Conservation (phyloP, 2,113 vertebrate genomes). For the Ranitomeya variabilis region DNA sequence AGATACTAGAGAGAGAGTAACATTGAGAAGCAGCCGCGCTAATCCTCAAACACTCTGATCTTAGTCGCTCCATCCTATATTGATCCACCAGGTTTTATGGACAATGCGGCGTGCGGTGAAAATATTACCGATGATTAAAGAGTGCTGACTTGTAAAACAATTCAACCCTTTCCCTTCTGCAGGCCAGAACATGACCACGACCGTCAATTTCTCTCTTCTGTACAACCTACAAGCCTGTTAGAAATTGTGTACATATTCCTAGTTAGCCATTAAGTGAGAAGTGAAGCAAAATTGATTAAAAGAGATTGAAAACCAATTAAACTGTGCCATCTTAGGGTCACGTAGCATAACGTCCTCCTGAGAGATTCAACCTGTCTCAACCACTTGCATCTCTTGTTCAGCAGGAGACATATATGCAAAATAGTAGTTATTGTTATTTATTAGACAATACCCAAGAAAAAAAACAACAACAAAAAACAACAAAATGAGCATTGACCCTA, state of each 20-base stretch:
- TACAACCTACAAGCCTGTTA: background rate
- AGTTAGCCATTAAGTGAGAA: slow-evolving; percentile 16
- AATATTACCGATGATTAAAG: slow-evolving; percentile 58
- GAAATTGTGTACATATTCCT: slow-evolving; percentile 1
- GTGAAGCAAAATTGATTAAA: slow-evolving; percentile 36
- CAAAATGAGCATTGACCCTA: too few relatives aligned
- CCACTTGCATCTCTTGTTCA: slow-evolving; percentile 12
- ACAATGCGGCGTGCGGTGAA: slow-evolving; percentile 50
- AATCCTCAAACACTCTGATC: slow-evolving; percentile 57
- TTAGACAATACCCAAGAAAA: background rate
- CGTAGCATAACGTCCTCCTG: slow-evolving; percentile 25
- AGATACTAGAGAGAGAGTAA: slow-evolving; percentile 52
- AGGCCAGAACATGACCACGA: slow-evolving; percentile 18
- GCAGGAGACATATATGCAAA: background rate
- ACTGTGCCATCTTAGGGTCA: slow-evolving; percentile 31
- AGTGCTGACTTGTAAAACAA: slow-evolving; percentile 56
- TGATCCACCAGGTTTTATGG: slow-evolving; percentile 54
- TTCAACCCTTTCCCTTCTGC: slow-evolving; percentile 36
- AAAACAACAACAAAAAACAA: too few relatives aligned
- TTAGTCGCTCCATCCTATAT: slow-evolving; percentile 53
- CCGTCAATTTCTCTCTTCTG: slow-evolving; percentile 5
- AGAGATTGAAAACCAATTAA: slow-evolving; percentile 37
- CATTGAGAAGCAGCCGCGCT: slow-evolving; percentile 43
- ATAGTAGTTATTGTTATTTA: background rate
- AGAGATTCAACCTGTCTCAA: slow-evolving; percentile 25